Evolutionary conservation across 2,113 vertebrate species (phyloP).

Genomic region (Ameiurus melas): DNA sequence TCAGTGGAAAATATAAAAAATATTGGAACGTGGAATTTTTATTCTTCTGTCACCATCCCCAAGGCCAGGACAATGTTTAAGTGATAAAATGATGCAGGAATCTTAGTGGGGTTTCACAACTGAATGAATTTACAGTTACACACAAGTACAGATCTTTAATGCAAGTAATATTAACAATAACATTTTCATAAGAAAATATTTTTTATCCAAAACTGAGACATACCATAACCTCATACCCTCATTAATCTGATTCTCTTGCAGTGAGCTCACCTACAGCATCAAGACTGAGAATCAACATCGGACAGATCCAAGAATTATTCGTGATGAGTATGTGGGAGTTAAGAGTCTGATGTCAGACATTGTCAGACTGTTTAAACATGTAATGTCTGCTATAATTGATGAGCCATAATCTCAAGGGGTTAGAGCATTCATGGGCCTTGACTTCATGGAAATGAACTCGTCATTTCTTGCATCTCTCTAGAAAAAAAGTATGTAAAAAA

Average conservation of each 20-base stretch:
- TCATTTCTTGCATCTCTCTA: constrained; percentile 2
- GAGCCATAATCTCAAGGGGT: constrained; percentile 51
- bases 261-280: neutral
- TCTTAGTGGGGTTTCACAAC: neutral
- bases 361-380: constrained; percentile 38
- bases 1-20: neutral
- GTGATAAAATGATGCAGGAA: neutral
- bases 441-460: constrained; percentile 43
- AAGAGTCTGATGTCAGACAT: constrained; percentile 41
- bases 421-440: constrained; percentile 56
- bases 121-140: neutral
- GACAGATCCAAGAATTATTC: neutral
- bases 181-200: neutral
- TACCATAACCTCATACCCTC: neutral
- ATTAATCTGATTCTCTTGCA: neutral
- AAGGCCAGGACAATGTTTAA: neutral
- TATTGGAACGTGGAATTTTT: neutral
- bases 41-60: neutral
- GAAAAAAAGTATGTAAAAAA: neutral
- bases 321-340: neutral
- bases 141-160: neutral
- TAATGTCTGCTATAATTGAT: constrained; percentile 51
- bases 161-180: too few relatives aligned
- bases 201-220: neutral
- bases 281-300: neutral